A percentile compares a stretch with the other conserved stretches of the same genome.
Conservation (phyloP, 2,113 vertebrate species). For the Oenanthe melanoleuca region DNA sequence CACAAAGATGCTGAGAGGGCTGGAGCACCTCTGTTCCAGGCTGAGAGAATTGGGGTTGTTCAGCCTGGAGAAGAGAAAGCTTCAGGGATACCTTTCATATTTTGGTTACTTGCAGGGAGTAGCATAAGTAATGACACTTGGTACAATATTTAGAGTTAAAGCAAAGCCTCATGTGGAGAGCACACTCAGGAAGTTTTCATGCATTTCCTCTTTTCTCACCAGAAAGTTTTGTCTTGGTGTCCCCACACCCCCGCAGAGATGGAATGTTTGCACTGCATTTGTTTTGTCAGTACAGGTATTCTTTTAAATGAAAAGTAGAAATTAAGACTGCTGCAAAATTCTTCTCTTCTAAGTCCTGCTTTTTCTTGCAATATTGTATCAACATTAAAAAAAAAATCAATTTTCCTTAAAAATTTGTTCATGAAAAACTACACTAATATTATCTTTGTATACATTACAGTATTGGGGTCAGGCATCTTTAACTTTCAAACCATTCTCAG, state of each 20-base stretch:
- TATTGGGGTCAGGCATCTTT: background rate
- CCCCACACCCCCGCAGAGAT: fast-evolving
- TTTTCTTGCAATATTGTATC: background rate
- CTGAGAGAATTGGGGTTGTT: background rate
- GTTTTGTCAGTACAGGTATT: background rate
- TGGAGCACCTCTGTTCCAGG: background rate
- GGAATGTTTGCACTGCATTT: background rate
- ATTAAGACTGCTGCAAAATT: background rate
- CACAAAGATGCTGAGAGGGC: background rate
- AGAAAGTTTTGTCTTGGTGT: background rate
- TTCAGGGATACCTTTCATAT: background rate
- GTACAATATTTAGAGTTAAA: too few relatives aligned
- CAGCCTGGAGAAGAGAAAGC: background rate
- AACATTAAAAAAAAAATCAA: background rate
- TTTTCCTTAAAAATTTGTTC: background rate
- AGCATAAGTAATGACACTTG: too few relatives aligned
- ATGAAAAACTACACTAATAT: background rate
- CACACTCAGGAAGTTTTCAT: background rate
- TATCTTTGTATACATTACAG: background rate
- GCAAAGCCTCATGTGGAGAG: background rate
- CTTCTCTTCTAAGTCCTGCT: background rate
- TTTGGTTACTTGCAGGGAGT: too few relatives aligned
- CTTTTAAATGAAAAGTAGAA: background rate
- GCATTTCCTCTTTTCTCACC: background rate
- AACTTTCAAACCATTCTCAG: background rate